Evolutionary conservation across 2,797 vertebrate genomes (phyloP).

Genomic region (Alfaro cultratus): DNA sequence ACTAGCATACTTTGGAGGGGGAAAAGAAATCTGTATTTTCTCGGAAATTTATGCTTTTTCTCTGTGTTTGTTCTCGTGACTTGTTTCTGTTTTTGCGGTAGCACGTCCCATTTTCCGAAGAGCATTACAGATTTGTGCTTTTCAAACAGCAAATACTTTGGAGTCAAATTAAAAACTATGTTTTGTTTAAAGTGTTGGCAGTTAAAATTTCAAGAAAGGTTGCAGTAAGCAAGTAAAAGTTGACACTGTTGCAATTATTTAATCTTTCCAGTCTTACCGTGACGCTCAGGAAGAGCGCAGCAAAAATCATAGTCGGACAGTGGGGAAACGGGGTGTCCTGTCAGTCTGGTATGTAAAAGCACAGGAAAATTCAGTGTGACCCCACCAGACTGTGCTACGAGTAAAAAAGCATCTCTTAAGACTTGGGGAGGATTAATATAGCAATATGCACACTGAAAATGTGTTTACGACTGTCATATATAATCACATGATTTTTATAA

Average conservation of each 20-base stretch:
- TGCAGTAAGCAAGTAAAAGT: conserved; percentile 6
- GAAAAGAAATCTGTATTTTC: too few species aligned
- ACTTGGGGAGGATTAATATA: not conserved
- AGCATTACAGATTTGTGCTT: not conserved
- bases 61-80: too few species aligned
- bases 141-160: conserved; percentile 8
- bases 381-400: too few species aligned
- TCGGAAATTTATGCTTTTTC: too few species aligned
- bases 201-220: conserved; percentile 18
- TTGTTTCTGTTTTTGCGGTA: too few species aligned
- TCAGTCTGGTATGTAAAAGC: too few species aligned
- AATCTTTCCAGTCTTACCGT: not conserved
- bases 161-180: conserved; percentile 48
- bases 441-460: not conserved
- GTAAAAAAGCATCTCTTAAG: too few species aligned
- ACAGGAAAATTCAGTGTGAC: too few species aligned
- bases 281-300: too few species aligned
- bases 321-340: too few species aligned
- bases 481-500: conserved; percentile 59
- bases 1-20: too few species aligned
- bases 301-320: too few species aligned
- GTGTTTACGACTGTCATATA: conserved; percentile 12
- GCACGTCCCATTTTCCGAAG: not conserved
- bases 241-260: conserved; percentile 14
- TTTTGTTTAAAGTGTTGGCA: conserved; percentile 31